phyloP scores from a whole-genome alignment of 2,797 vertebrate species.

The Spinibarbus caldwelli region DNA sequence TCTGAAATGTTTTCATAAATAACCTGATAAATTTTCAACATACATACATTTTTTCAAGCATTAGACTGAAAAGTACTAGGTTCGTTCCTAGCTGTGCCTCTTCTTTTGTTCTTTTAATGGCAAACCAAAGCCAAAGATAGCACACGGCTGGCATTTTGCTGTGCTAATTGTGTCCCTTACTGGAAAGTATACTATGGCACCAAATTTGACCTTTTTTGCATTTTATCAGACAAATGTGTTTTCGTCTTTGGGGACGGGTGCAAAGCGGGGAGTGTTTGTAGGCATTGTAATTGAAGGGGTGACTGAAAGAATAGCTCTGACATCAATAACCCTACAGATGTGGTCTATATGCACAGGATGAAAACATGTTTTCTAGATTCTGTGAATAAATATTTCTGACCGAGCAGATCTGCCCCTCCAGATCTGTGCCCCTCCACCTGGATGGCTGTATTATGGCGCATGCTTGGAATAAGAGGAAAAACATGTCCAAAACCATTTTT shows the following conservation, averaged over 20 bases:
- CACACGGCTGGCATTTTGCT: constrained; percentile 64
- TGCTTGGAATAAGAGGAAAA: constrained; percentile 70
- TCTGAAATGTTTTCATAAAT: constrained; percentile 8
- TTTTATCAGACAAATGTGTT: constrained; percentile 76
- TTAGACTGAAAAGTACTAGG: constrained; percentile 67
- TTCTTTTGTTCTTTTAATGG: constrained; percentile 73
- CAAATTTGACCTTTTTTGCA: constrained; percentile 69
- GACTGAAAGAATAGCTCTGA: constrained; percentile 71
- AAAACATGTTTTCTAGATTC: constrained; percentile 92
- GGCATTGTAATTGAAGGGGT: constrained; percentile 68
- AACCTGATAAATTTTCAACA: constrained; percentile 8
- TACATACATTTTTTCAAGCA: constrained; percentile 45
- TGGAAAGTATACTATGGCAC: constrained; percentile 68
- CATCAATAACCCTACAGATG: constrained; percentile 82
- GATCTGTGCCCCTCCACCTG: constrained; percentile 75
- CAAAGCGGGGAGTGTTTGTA: constrained; percentile 73
- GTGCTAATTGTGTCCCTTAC: constrained; percentile 64
- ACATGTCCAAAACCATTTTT: constrained; percentile 71
- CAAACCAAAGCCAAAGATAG: constrained; percentile 75
- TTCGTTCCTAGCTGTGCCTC: constrained; percentile 71
- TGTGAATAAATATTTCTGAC: constrained; percentile 85
- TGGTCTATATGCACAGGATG: constrained; percentile 78
- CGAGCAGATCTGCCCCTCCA: constrained; percentile 65
- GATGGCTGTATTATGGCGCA: constrained; percentile 65
- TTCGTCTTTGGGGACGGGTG: constrained; percentile 68